Percentiles rank a stretch among this genome's conserved stretches.
These are phyloP conservation scores for Coregonus suidteri DNA, from an alignment of 2,797 vertebrate species.

Conservation along the genomic window DNA sequence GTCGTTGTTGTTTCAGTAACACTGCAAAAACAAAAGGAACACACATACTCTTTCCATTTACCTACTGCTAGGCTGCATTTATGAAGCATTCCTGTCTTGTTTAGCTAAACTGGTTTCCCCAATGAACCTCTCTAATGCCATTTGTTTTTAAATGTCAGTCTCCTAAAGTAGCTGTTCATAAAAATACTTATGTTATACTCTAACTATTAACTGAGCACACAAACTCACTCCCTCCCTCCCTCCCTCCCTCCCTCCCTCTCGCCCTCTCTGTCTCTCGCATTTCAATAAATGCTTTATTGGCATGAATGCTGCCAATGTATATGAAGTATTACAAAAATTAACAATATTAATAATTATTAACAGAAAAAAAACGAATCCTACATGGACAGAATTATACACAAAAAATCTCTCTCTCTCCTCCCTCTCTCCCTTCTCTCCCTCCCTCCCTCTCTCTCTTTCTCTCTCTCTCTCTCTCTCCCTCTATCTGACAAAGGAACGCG, in stretches of 20 bases:
- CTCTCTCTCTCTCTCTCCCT: slow-evolving; percentile 22
- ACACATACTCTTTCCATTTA: not conserved
- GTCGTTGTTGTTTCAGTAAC: not conserved
- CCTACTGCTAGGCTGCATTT: not conserved
- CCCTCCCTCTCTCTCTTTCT: too few relatives aligned
- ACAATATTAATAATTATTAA: too few relatives aligned
- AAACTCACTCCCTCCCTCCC: not conserved
- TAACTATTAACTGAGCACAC: not conserved
- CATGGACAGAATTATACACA: not conserved
- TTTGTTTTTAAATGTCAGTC: not conserved
- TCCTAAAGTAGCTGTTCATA: not conserved
- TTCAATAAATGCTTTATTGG: too few relatives aligned
- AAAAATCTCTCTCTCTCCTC: not conserved
- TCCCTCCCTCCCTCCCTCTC: too few relatives aligned
- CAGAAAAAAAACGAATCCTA: too few relatives aligned
- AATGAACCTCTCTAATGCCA: not conserved
- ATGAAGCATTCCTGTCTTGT: not conserved
- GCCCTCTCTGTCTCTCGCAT: not conserved
- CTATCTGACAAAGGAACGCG: slow-evolving; percentile 36
- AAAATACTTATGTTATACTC: not conserved
- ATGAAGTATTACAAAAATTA: too few relatives aligned
- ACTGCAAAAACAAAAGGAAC: not conserved
- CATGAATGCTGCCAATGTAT: too few relatives aligned
- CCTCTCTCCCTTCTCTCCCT: not conserved
- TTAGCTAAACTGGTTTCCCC: not conserved